Evolutionary conservation across 2,113 vertebrate species (phyloP).

Genomic region (Emydocephalus ijimae): DNA sequence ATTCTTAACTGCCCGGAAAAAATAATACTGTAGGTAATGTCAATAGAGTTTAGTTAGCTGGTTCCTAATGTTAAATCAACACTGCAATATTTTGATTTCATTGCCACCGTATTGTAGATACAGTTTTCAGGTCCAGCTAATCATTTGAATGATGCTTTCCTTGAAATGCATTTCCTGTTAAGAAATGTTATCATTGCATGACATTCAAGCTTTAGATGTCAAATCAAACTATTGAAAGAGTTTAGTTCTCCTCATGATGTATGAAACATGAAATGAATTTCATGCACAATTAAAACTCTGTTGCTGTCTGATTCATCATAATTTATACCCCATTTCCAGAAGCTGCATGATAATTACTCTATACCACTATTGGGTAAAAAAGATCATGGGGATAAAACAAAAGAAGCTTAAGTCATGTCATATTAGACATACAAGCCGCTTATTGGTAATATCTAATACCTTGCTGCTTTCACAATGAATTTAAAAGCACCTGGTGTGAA

Average conservation of each 20-base stretch:
- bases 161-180: neutral
- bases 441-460: slow-evolving; percentile 26
- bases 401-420: slow-evolving; percentile 12
- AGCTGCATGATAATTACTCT: neutral
- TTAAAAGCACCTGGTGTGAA: slow-evolving; percentile 30
- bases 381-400: slow-evolving; percentile 12
- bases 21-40: neutral
- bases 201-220: slow-evolving; percentile 26
- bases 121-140: neutral
- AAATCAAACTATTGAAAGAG: neutral
- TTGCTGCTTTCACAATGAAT: slow-evolving; percentile 35
- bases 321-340: slow-evolving; percentile 1
- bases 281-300: neutral
- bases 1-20: neutral
- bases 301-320: neutral
- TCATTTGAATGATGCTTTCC: neutral
- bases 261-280: slow-evolving; percentile 11
- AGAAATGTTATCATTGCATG: neutral
- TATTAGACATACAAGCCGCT: neutral
- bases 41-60: neutral
- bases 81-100: neutral
- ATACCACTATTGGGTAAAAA: neutral
- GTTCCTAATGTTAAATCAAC: neutral
- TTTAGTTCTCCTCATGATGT: neutral
- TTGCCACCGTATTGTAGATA: neutral